These are phyloP conservation scores for Trachemys scripta DNA, from an alignment of 2,113 vertebrate species.

Conservation along the genomic window DNA sequence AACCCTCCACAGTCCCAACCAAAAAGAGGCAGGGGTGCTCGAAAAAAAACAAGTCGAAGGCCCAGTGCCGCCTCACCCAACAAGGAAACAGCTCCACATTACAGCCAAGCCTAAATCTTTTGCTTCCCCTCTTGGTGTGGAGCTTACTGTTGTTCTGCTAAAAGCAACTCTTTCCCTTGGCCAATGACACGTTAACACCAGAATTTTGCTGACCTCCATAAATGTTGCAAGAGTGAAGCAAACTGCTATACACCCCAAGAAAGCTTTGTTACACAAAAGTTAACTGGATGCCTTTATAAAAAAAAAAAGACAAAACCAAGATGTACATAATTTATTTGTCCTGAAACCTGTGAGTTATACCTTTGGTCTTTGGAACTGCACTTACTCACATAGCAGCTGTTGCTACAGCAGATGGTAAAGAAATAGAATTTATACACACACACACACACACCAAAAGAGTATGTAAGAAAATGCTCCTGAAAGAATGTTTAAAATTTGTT, in stretches of 20 bases:
- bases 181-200: constrained; percentile 64
- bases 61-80: constrained; percentile 89
- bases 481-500: constrained; percentile 69
- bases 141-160: constrained; percentile 72
- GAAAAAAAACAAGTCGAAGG: constrained; percentile 94
- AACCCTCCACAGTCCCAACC: constrained; percentile 89
- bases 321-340: constrained; percentile 79
- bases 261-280: constrained; percentile 70
- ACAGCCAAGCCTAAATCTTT: constrained; percentile 64
- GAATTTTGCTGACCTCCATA: constrained; percentile 71
- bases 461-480: constrained; percentile 60
- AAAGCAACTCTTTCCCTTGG: constrained; percentile 60
- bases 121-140: constrained; percentile 73
- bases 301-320: constrained; percentile 42
- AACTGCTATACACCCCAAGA: constrained; percentile 53
- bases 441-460: constrained; percentile 13
- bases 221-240: constrained; percentile 61
- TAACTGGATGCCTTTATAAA: constrained; percentile 77
- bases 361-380: constrained; percentile 72
- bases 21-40: constrained; percentile 96
- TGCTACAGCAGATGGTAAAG: constrained; percentile 65
- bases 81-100: constrained; percentile 71
- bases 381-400: constrained; percentile 63
- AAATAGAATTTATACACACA: constrained; percentile 61
- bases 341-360: constrained; percentile 74